Percentiles rank a stretch among this genome's conserved stretches.
phyloP scores from a whole-genome alignment of 2,888 invertebrate genomes.

The Tribolium freemani region DNA sequence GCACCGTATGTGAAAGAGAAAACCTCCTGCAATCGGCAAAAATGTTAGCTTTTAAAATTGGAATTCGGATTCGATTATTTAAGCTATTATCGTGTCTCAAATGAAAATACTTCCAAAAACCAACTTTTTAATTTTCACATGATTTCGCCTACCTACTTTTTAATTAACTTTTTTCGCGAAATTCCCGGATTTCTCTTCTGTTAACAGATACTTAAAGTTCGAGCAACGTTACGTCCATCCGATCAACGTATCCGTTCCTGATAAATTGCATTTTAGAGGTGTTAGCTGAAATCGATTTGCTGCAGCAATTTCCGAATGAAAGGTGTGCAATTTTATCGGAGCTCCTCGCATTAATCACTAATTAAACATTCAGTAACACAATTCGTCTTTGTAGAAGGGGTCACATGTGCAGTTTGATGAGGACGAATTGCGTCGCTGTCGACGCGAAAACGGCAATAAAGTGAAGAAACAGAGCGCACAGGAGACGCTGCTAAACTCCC shows the following conservation, averaged over 20 bases:
- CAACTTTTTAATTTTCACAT: too few species aligned
- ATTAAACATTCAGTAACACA: slow-evolving; percentile 14
- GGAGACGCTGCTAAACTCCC: slow-evolving; percentile 29
- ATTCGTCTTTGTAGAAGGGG: not conserved
- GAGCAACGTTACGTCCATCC: slow-evolving; percentile 6
- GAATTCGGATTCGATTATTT: too few species aligned
- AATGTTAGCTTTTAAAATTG: too few species aligned
- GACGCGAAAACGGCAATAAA: slow-evolving; percentile 34
- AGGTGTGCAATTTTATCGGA: slow-evolving; percentile 22
- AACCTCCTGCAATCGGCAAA: too few species aligned
- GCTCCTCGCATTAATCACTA: slow-evolving; percentile 11
- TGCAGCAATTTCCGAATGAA: slow-evolving; percentile 22
- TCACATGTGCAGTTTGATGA: slow-evolving; percentile 29
- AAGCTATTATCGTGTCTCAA: too few species aligned
- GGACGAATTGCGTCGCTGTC: slow-evolving; percentile 32
- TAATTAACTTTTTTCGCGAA: slow-evolving; percentile 14
- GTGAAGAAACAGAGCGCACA: slow-evolving; percentile 13
- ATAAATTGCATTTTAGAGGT: slow-evolving; percentile 31
- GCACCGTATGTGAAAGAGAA: too few species aligned
- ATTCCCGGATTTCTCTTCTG: slow-evolving; percentile 1
- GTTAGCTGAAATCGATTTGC: slow-evolving; percentile 29
- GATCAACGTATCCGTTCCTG: slow-evolving; percentile 5
- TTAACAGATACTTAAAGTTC: slow-evolving; percentile 2
- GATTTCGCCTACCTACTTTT: not conserved
- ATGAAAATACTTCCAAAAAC: too few species aligned